Percentiles rank a stretch among this genome's conserved stretches.
Evolutionary conservation across 2,113 vertebrate species (phyloP).

Genomic region (Aptenodytes forsteri): DNA sequence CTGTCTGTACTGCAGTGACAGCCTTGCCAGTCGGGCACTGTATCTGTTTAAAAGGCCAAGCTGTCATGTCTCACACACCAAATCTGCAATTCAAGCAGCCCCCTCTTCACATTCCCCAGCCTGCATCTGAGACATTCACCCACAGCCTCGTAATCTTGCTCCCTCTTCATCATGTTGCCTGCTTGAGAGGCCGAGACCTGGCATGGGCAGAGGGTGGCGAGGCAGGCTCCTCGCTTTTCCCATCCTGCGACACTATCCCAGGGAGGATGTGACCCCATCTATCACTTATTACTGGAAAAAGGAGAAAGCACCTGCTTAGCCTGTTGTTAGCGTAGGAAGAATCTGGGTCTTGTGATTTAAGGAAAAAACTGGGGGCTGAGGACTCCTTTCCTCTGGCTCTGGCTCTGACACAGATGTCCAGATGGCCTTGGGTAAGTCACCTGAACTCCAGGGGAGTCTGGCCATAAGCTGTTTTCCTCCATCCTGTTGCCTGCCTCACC

Average conservation of each 20-base stretch:
- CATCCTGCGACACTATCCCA: background rate
- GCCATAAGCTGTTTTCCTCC: background rate
- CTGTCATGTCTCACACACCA: background rate
- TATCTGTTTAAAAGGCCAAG: background rate
- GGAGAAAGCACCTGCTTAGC: background rate
- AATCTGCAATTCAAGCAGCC: background rate
- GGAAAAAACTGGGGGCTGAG: background rate
- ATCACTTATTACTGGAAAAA: background rate
- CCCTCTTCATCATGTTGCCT: background rate
- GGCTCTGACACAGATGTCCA: background rate
- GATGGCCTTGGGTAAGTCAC: background rate
- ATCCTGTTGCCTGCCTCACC: background rate
- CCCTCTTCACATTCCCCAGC: background rate
- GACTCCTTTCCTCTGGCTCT: background rate
- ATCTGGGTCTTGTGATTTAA: background rate
- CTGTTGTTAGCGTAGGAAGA: background rate
- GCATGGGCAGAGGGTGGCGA: background rate
- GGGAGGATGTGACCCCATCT: background rate
- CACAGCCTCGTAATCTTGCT: background rate
- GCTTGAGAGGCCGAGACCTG: background rate
- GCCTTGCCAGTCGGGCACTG: background rate
- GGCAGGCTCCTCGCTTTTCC: background rate
- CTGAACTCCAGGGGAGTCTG: background rate
- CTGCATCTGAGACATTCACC: background rate
- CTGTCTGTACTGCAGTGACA: background rate